Conservation (phyloP, 1,140 invertebrate species). For the Lepidurus apus region DNA sequence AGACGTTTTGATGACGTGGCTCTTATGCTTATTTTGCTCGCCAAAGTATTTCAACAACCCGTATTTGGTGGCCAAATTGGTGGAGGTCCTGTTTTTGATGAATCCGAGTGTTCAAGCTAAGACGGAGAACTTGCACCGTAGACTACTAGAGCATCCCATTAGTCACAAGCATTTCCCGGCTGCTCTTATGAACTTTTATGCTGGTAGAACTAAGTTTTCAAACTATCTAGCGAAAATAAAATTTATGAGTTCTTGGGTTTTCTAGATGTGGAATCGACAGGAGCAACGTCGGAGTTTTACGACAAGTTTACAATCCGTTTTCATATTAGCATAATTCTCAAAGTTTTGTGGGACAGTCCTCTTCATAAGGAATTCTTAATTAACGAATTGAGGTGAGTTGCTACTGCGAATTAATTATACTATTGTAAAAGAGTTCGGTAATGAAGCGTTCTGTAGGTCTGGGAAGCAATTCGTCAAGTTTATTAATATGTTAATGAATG, state of each 20-base stretch:
- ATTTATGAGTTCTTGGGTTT: slow-evolving; percentile 35
- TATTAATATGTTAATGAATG: slow-evolving; percentile 99
- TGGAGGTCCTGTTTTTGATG: slow-evolving; percentile 90
- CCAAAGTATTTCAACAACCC: slow-evolving; percentile 90
- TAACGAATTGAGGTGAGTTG: slow-evolving; percentile 60
- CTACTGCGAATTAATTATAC: background rate
- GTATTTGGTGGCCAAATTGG: slow-evolving; percentile 87
- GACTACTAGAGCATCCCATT: slow-evolving; percentile 78
- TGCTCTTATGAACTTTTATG: slow-evolving; percentile 95
- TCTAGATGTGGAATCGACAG: slow-evolving; percentile 91
- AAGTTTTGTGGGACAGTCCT: slow-evolving; percentile 69
- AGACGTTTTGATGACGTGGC: slow-evolving; percentile 76
- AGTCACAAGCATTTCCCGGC: slow-evolving; percentile 75
- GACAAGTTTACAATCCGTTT: slow-evolving; percentile 98
- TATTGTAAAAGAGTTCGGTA: slow-evolving; percentile 30
- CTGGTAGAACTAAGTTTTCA: slow-evolving; percentile 47
- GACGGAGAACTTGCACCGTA: slow-evolving; percentile 54
- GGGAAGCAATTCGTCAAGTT: slow-evolving; percentile 95
- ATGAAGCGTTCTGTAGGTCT: slow-evolving; percentile 45
- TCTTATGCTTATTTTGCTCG: slow-evolving; percentile 81
- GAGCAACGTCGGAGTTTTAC: slow-evolving; percentile 95
- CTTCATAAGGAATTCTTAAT: slow-evolving; percentile 64
- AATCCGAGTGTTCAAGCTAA: slow-evolving; percentile 69
- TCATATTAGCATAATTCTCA: slow-evolving; percentile 93
- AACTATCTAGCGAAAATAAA: background rate